Evolutionary conservation across 2,888 invertebrate genomes (phyloP).

Genomic region (Drosophila neotestacea): DNA sequence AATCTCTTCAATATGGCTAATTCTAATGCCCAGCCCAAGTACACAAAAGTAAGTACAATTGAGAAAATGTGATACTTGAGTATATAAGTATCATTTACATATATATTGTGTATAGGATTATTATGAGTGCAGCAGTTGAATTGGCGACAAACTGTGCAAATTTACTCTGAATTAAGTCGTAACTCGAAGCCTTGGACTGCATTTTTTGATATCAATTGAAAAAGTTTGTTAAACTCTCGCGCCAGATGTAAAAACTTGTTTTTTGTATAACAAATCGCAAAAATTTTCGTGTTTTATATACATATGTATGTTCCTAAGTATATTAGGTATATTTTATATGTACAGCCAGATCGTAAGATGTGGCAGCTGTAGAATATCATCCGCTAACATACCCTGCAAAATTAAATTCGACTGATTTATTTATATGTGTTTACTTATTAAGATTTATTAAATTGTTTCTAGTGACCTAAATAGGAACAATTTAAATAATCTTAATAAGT

Average conservation of each 20-base stretch:
- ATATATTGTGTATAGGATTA: neutral
- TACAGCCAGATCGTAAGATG: neutral
- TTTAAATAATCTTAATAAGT: no score
- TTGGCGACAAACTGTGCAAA: constrained; percentile 15
- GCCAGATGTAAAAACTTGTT: constrained; percentile 40
- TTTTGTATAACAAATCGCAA: constrained; percentile 22
- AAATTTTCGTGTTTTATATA: constrained; percentile 2
- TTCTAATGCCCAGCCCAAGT: constrained; percentile 64
- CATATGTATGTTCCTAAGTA: neutral
- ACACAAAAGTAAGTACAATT: constrained; percentile 69
- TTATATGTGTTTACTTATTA: neutral
- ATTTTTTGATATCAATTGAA: neutral
- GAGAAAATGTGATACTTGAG: neutral
- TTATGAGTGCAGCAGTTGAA: constrained; percentile 6
- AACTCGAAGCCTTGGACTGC: constrained; percentile 16
- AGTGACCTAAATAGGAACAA: no score
- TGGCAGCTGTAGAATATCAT: neutral
- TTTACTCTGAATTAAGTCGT: neutral
- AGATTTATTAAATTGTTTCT: no score
- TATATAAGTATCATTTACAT: neutral
- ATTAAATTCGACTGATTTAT: neutral
- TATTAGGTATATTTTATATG: neutral
- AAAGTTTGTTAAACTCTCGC: constrained; percentile 7
- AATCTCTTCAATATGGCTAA: constrained; percentile 62
- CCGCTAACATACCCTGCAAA: neutral